Percentiles rank a stretch among this genome's conserved stretches.
Evolutionary conservation across 2,797 vertebrate species (phyloP).

Genomic region (Leptodactylus fallax): DNA sequence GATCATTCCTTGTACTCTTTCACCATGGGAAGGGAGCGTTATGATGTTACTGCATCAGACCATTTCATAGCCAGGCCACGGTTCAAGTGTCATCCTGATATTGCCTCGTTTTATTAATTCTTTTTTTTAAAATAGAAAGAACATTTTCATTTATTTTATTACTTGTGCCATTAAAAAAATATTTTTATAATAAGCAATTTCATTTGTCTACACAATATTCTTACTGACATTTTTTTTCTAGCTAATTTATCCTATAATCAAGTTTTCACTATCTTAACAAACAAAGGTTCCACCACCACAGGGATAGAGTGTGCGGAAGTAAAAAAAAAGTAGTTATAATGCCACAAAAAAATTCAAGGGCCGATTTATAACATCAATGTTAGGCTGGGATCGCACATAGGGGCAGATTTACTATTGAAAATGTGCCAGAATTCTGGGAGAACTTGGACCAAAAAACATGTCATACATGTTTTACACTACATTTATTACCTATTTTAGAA

Average conservation of each 20-base stretch:
- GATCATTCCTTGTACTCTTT: not conserved
- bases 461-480: too few species aligned
- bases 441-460: too few species aligned
- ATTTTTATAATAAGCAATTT: not conserved
- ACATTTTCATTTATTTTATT: not conserved
- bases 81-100: conserved; percentile 7
- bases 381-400: too few species aligned
- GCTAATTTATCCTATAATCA: not conserved
- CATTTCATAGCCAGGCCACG: not conserved
- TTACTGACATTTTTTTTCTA: not conserved
- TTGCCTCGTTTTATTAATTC: not conserved
- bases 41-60: not conserved
- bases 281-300: too few species aligned
- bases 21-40: not conserved
- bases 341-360: too few species aligned
- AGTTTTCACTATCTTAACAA: not conserved
- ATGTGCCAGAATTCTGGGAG: too few species aligned
- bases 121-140: not conserved
- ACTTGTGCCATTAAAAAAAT: not conserved
- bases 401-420: too few species aligned
- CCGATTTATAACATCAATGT: too few species aligned
- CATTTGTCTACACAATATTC: not conserved
- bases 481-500: too few species aligned
- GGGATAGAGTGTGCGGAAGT: too few species aligned
- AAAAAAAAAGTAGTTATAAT: too few species aligned